Percentiles rank a stretch among this genome's conserved stretches.
Conservation (phyloP, 1,140 invertebrate species). For the Pomacea maculata region DNA sequence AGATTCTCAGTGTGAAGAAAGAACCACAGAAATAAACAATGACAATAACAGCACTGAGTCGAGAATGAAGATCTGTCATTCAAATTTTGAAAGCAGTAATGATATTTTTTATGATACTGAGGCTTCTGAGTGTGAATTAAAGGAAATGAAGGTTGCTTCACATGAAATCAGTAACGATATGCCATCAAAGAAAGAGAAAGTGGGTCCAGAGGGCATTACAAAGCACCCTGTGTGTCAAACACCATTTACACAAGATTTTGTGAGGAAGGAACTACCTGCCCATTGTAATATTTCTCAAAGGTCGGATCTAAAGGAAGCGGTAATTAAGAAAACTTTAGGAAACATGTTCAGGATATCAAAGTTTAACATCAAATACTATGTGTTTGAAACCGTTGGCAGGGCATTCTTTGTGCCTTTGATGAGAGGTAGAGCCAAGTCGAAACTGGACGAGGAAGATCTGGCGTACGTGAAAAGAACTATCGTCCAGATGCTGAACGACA, state of each 20-base stretch:
- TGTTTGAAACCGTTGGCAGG: conserved; percentile 2
- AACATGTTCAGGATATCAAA: not conserved
- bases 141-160: too few species aligned
- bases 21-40: not conserved
- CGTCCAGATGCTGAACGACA: not conserved
- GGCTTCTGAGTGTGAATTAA: too few species aligned
- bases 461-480: not conserved
- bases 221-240: too few species aligned
- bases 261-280: too few species aligned
- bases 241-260: too few species aligned
- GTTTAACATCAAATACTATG: conserved; percentile 13
- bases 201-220: too few species aligned
- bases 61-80: too few species aligned
- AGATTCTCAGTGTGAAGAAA: not conserved
- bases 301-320: not conserved
- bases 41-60: not conserved
- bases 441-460: conserved; percentile 16
- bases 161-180: too few species aligned
- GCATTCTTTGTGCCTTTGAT: conserved; percentile 16
- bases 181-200: too few species aligned
- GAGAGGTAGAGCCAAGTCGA: not conserved
- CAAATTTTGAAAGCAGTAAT: too few species aligned
- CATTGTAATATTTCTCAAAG: not conserved
- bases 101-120: too few species aligned
- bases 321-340: too few species aligned